A percentile compares a stretch with the other conserved stretches of the same genome.
Conservation (phyloP, 2,888 invertebrate genomes). For the Caenorhabditis becei region DNA sequence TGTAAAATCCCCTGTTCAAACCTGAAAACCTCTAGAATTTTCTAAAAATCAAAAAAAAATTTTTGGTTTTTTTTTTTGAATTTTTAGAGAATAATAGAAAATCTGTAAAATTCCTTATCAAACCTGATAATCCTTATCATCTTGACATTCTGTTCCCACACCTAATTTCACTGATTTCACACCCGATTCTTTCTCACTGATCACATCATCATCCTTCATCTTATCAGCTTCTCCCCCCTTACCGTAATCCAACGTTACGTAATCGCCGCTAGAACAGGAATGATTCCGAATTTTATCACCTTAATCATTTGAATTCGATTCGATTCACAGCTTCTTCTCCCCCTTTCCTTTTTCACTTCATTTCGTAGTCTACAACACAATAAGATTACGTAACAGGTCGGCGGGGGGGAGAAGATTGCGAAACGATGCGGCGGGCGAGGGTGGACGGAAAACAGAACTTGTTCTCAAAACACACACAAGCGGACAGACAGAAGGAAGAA, state of each 20-base stretch:
- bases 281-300: slow-evolving; percentile 33
- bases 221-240: slow-evolving; percentile 2
- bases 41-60: too few relatives aligned
- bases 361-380: slow-evolving; percentile 26
- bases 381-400: slow-evolving; percentile 53
- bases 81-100: slow-evolving; percentile 2
- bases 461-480: slow-evolving; percentile 16
- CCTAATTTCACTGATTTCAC: neutral
- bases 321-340: slow-evolving; percentile 14
- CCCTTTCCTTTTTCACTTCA: neutral
- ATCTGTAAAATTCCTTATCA: neutral
- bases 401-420: slow-evolving; percentile 17
- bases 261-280: slow-evolving; percentile 28
- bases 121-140: too few relatives aligned
- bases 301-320: slow-evolving; percentile 9
- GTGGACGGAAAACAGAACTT: slow-evolving; percentile 18
- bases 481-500: neutral
- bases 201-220: neutral
- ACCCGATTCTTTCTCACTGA: neutral
- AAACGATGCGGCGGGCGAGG: slow-evolving; percentile 1
- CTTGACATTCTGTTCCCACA: too few relatives aligned
- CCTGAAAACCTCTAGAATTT: too few relatives aligned
- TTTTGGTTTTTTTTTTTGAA: too few relatives aligned
- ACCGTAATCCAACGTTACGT: slow-evolving; percentile 17
- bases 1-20: too few relatives aligned